phyloP scores from a whole-genome alignment of 2,888 invertebrate genomes.

The Tillus elongatus region DNA sequence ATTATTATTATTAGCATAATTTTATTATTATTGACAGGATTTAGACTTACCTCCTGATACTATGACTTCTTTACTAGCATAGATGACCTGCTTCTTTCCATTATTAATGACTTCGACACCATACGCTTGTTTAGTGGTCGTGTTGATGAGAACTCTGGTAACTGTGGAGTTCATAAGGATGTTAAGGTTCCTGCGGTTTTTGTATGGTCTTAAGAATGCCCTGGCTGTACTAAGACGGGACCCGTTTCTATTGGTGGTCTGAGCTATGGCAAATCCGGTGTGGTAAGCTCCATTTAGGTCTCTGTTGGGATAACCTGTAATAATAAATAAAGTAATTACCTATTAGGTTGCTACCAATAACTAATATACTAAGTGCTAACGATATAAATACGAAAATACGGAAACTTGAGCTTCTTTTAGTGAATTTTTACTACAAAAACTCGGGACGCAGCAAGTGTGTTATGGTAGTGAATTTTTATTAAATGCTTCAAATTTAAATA shows the following conservation, averaged over 20 bases:
- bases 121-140: conserved; percentile 61
- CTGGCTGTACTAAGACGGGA: conserved; percentile 73
- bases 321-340: conserved; percentile 14
- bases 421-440: too few relatives aligned
- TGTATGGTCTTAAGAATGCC: conserved; percentile 73
- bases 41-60: conserved; percentile 45
- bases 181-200: conserved; percentile 67
- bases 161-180: conserved; percentile 77
- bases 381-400: too few relatives aligned
- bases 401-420: too few relatives aligned
- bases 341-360: too few relatives aligned
- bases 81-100: conserved; percentile 49
- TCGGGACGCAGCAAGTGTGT: too few relatives aligned
- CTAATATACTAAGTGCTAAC: too few relatives aligned
- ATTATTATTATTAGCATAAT: not conserved
- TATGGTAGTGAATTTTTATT: too few relatives aligned
- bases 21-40: not conserved
- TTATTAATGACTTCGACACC: conserved; percentile 63
- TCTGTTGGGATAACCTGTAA: conserved; percentile 57
- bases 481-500: too few relatives aligned
- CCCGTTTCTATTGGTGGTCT: conserved; percentile 79
- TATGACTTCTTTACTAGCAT: conserved; percentile 61
- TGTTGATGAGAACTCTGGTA: conserved; percentile 65
- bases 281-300: conserved; percentile 75
- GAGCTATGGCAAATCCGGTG: conserved; percentile 80